phyloP scores from a whole-genome alignment of 2,113 vertebrate genomes.

The Scophthalmus maximus region DNA sequence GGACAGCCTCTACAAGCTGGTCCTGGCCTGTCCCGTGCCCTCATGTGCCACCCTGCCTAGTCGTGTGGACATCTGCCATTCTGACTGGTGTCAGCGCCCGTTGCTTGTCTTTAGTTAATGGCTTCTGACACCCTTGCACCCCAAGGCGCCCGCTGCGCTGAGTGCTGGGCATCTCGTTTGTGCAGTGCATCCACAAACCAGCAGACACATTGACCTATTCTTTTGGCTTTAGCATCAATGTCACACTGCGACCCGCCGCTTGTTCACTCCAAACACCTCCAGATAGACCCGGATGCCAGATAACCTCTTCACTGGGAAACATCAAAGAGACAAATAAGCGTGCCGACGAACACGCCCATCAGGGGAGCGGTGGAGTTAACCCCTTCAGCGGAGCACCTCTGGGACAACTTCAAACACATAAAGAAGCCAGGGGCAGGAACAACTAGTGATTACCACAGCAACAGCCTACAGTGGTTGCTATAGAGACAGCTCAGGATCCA shows the following conservation, averaged over 20 bases:
- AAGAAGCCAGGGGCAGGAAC: conserved; percentile 73
- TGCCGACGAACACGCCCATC: conserved; percentile 48
- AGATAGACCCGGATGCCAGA: conserved; percentile 66
- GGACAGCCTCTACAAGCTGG: conserved; percentile 65
- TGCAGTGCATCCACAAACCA: conserved; percentile 68
- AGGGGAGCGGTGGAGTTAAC: conserved; percentile 71
- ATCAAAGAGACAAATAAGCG: conserved; percentile 76
- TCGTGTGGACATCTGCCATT: conserved; percentile 84
- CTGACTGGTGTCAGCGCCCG: conserved; percentile 78
- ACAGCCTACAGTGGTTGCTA: conserved; percentile 81
- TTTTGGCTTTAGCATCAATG: conserved; percentile 82
- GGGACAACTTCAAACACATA: conserved; percentile 78
- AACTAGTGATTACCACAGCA: conserved; percentile 72
- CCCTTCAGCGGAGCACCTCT: conserved; percentile 69
- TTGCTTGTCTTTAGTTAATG: conserved; percentile 72
- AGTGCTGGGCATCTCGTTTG: conserved; percentile 76
- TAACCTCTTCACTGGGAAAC: conserved; percentile 63
- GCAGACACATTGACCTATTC: conserved; percentile 85
- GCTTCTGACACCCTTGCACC: conserved; percentile 72
- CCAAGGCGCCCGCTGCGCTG: conserved; percentile 51
- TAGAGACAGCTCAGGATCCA: conserved; percentile 80
- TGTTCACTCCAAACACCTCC: conserved; percentile 65
- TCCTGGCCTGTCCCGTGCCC: conserved; percentile 65
- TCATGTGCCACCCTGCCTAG: conserved; percentile 75
- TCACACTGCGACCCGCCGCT: conserved; percentile 63